Evolutionary conservation across 2,797 vertebrate genomes (phyloP).

Genomic region (Chrysolophus pictus): DNA sequence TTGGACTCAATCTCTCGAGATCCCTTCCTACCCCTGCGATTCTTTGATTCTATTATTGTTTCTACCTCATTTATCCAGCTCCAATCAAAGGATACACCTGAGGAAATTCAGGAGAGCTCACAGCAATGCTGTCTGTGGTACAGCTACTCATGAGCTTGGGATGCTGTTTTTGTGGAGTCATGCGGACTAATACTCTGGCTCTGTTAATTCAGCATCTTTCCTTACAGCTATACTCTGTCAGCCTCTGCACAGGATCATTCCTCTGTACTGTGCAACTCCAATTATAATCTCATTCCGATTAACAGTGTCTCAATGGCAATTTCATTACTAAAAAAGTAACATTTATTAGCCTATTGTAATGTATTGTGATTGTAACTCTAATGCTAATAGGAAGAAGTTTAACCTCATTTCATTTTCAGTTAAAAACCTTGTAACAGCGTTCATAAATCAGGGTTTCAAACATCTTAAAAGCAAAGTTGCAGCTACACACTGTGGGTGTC

Average conservation of each 20-base stretch:
- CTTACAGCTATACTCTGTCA: not conserved
- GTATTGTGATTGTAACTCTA: constrained; percentile 75
- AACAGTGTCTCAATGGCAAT: constrained; percentile 71
- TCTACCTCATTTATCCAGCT: not conserved
- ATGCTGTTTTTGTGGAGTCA: not conserved
- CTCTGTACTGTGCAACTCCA: constrained; percentile 24
- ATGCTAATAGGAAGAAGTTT: constrained; percentile 76
- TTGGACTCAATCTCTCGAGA: no score
- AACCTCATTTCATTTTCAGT: constrained; percentile 76
- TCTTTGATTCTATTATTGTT: not conserved
- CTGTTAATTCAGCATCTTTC: not conserved
- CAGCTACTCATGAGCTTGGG: not conserved
- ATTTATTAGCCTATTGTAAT: constrained; percentile 75
- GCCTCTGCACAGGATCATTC: not conserved
- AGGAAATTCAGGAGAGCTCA: not conserved
- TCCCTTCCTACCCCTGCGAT: no score
- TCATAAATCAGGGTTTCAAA: constrained; percentile 77
- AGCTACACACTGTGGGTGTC: not conserved
- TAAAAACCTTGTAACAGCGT: constrained; percentile 70
- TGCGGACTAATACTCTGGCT: not conserved
- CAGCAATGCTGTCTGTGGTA: accelerated
- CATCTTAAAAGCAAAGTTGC: constrained; percentile 64
- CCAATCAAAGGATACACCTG: not conserved
- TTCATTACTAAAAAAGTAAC: constrained; percentile 80
- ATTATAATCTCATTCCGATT: constrained; percentile 71